A percentile compares a stretch with the other conserved stretches of the same genome.
Evolutionary conservation across 1,140 invertebrate genomes (phyloP).

Genomic region (Lepidostoma basale): DNA sequence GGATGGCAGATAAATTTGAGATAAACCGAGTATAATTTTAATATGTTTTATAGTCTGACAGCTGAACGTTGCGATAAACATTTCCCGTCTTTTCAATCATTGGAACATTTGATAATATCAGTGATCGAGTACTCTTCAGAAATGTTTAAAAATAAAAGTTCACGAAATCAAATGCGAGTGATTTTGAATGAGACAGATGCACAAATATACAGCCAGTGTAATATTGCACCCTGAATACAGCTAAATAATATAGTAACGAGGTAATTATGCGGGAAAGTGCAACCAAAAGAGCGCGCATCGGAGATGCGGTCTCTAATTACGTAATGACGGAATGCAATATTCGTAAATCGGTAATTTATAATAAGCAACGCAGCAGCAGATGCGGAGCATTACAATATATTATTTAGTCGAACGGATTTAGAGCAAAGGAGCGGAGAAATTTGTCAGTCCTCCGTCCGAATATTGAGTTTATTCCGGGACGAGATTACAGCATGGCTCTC

Average conservation of each 20-base stretch:
- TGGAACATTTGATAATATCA: too few species aligned
- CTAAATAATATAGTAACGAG: too few species aligned
- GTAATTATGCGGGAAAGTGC: too few species aligned
- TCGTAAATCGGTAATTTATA: background rate
- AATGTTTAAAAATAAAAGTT: too few species aligned
- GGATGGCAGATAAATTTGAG: too few species aligned
- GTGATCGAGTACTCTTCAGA: too few species aligned
- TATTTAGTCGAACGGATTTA: constrained; percentile 13
- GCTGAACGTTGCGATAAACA: too few species aligned
- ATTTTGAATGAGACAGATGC: background rate
- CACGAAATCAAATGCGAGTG: background rate
- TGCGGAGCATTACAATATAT: background rate
- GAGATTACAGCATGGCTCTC: constrained; percentile 40
- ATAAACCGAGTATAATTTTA: too few species aligned
- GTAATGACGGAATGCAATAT: constrained; percentile 5
- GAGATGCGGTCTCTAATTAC: background rate
- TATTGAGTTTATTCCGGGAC: constrained; percentile 41
- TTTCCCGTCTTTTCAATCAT: too few species aligned
- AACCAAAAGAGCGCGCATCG: background rate
- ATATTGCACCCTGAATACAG: too few species aligned
- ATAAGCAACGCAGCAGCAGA: background rate
- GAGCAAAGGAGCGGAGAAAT: constrained; percentile 25
- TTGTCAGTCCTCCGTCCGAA: constrained; percentile 38
- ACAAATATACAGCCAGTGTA: too few species aligned
- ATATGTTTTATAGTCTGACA: too few species aligned